Evolutionary conservation across 37 sponge, comb jelly and placozoan genomes (phyloP).

Genomic region (Halisarca cf. caerulea): DNA sequence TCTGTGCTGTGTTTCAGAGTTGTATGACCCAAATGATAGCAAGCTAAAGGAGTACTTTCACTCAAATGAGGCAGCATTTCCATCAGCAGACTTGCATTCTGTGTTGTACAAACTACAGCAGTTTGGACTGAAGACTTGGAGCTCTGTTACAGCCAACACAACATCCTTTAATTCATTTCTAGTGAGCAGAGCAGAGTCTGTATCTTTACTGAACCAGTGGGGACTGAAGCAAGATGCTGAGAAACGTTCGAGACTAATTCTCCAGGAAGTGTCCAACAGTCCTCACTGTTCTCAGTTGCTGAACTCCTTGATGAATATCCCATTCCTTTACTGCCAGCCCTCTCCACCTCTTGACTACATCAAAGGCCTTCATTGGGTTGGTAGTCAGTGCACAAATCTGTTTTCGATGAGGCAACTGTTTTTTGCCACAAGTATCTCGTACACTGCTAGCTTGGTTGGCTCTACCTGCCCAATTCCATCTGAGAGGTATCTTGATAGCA

Average conservation of each 20-base stretch:
- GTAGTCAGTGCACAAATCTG: not conserved
- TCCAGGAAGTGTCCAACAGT: not conserved
- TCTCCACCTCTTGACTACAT: constrained; percentile 30
- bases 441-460: constrained; percentile 27
- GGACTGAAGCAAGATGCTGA: not conserved
- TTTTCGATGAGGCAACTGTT: not conserved
- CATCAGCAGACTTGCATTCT: constrained; percentile 23
- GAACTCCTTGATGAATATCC: not conserved
- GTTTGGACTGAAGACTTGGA: constrained; percentile 54
- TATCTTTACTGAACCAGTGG: not conserved
- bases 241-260: constrained; percentile 1
- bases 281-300: not conserved
- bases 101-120: constrained; percentile 10
- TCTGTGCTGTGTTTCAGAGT: not conserved
- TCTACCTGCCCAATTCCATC: constrained; percentile 24
- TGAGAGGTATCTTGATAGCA: not conserved
- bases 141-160: not conserved
- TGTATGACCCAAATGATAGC: constrained; percentile 43
- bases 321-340: constrained; percentile 22
- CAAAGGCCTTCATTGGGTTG: constrained; percentile 22
- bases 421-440: not conserved
- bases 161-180: constrained; percentile 19
- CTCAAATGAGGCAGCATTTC: constrained; percentile 16
- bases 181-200: constrained; percentile 26
- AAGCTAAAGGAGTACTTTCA: constrained; percentile 42